Evolutionary conservation across 2,888 invertebrate genomes (phyloP).

Genomic region (Aplocera efformata): DNA sequence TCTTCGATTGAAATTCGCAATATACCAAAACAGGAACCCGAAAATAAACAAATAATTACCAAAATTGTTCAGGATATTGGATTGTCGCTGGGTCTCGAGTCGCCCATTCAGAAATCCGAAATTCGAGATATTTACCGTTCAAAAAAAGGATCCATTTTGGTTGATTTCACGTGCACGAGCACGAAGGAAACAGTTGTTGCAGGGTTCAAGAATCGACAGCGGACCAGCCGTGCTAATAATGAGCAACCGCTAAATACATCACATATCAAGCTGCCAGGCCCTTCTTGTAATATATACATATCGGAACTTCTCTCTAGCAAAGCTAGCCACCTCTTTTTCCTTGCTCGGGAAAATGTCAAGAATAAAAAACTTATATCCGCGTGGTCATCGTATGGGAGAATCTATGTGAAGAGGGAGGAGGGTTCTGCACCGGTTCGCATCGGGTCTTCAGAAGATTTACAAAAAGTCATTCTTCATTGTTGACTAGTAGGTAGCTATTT

Average conservation of each 20-base stretch:
- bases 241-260: slow-evolving; percentile 13
- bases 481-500: slow-evolving; percentile 7
- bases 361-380: slow-evolving; percentile 14
- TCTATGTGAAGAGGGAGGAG: slow-evolving; percentile 16
- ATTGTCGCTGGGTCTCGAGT: too few species aligned
- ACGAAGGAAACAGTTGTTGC: slow-evolving; percentile 8
- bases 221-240: slow-evolving; percentile 14
- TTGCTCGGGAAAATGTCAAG: slow-evolving; percentile 11
- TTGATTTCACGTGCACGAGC: slow-evolving; percentile 7
- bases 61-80: too few species aligned
- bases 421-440: slow-evolving; percentile 10
- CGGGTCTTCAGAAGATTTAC: slow-evolving; percentile 3
- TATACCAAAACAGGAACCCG: too few species aligned
- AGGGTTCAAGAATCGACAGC: slow-evolving; percentile 3
- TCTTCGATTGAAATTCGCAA: too few species aligned
- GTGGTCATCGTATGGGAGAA: slow-evolving; percentile 20
- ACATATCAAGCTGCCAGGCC: slow-evolving; percentile 12
- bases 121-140: too few species aligned
- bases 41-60: too few species aligned
- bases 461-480: slow-evolving; percentile 8
- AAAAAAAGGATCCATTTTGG: slow-evolving; percentile 8
- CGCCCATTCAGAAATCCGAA: too few species aligned
- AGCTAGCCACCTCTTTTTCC: slow-evolving; percentile 7
- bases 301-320: slow-evolving; percentile 13
- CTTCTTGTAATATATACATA: slow-evolving; percentile 12